A percentile compares a stretch with the other conserved stretches of the same genome.
phyloP scores from a whole-genome alignment of 2,888 invertebrate genomes.

The Erebia aethiops region DNA sequence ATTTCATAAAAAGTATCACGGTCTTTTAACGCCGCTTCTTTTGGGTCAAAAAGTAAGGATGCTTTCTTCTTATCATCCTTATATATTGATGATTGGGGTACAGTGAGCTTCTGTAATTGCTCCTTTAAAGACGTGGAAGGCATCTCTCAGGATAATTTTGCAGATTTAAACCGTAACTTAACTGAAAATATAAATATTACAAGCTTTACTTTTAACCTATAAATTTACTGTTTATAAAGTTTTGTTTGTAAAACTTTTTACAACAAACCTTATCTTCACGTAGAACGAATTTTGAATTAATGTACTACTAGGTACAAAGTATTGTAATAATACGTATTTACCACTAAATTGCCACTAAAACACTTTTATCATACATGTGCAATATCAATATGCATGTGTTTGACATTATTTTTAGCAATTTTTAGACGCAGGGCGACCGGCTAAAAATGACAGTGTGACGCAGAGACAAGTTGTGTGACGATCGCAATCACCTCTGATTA shows the following conservation, averaged over 20 bases:
- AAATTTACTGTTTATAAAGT: not conserved
- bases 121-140: slow-evolving; percentile 88
- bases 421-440: too few relatives aligned
- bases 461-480: too few relatives aligned
- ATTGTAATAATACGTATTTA: too few relatives aligned
- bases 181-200: not conserved
- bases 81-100: slow-evolving; percentile 88
- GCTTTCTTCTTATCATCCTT: slow-evolving; percentile 87
- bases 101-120: slow-evolving; percentile 88
- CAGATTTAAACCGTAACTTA: not conserved
- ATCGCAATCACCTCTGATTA: too few relatives aligned
- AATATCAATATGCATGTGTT: too few relatives aligned
- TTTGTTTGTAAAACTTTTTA: not conserved
- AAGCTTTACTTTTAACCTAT: not conserved
- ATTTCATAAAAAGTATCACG: slow-evolving; percentile 93
- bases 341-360: too few relatives aligned
- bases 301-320: too few relatives aligned
- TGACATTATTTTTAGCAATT: too few relatives aligned
- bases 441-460: too few relatives aligned
- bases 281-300: not conserved
- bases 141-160: slow-evolving; percentile 47
- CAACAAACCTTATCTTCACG: not conserved
- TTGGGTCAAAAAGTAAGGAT: slow-evolving; percentile 94
- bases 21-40: slow-evolving; percentile 94
- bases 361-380: too few relatives aligned